phyloP scores from a whole-genome alignment of 2,888 invertebrate species.

The Fragum sueziense region DNA sequence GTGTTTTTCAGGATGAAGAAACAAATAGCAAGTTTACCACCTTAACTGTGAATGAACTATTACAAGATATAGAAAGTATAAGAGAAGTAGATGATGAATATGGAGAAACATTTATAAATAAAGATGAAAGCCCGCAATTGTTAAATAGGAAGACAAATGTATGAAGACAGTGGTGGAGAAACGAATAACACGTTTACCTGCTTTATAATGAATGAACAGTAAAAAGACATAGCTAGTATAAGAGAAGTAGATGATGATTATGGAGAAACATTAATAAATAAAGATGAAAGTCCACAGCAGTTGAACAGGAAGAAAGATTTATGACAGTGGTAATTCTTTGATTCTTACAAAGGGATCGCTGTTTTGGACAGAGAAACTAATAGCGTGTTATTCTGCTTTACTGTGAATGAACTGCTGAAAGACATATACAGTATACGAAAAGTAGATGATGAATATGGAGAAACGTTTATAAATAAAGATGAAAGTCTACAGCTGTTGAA shows the following conservation, averaged over 20 bases:
- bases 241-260: conserved; percentile 64
- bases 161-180: too few relatives aligned
- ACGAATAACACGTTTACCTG: not conserved
- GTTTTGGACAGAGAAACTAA: too few relatives aligned
- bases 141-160: too few relatives aligned
- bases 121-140: conserved; percentile 17
- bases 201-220: conserved; percentile 47
- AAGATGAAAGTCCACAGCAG: conserved; percentile 62
- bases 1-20: not conserved
- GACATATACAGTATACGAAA: too few relatives aligned
- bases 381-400: too few relatives aligned
- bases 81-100: conserved; percentile 60
- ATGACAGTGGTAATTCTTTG: not conserved
- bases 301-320: not conserved
- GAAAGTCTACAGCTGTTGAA: not conserved
- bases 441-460: not conserved
- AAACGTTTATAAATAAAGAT: not conserved
- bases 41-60: conserved; percentile 49
- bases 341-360: too few relatives aligned
- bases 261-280: conserved; percentile 67
- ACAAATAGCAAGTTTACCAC: not conserved
- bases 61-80: conserved; percentile 59
- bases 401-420: too few relatives aligned
- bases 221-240: conserved; percentile 58
- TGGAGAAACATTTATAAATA: conserved; percentile 66